phyloP scores from a whole-genome alignment of 1,140 invertebrate genomes.

The Conus betulinus region DNA sequence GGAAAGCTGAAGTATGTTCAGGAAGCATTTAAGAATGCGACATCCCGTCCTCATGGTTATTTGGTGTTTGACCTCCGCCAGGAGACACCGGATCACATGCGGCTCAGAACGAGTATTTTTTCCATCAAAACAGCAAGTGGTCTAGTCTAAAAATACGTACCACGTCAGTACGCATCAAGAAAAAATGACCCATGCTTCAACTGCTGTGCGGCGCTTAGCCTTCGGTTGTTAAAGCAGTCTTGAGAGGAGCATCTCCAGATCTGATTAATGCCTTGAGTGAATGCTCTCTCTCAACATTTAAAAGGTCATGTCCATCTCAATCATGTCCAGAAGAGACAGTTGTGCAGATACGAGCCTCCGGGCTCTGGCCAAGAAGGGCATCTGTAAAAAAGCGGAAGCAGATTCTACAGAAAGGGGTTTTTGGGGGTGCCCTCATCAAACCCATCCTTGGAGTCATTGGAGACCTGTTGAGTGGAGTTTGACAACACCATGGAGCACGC shows the following conservation, averaged over 20 bases:
- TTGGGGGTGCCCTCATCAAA: not conserved
- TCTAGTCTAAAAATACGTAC: slow-evolving; percentile 34
- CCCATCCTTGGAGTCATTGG: slow-evolving; percentile 2
- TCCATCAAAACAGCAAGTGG: not conserved
- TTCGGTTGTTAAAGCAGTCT: not conserved
- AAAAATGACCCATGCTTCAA: not conserved
- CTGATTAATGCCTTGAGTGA: slow-evolving; percentile 18
- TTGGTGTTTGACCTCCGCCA: slow-evolving; percentile 45
- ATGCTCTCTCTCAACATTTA: slow-evolving; percentile 25
- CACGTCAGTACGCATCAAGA: not conserved
- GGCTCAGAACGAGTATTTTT: slow-evolving; percentile 40
- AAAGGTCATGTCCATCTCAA: slow-evolving; percentile 30
- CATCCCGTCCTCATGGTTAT: slow-evolving; percentile 39
- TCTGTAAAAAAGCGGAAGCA: not conserved
- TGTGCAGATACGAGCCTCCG: not conserved
- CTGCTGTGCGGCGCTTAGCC: slow-evolving; percentile 2
- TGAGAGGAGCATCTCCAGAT: slow-evolving; percentile 7
- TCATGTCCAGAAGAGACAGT: not conserved
- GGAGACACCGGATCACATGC: slow-evolving; percentile 30
- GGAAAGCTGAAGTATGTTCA: slow-evolving; percentile 31
- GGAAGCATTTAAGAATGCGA: slow-evolving; percentile 40
- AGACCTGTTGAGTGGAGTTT: not conserved
- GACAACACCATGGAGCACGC: slow-evolving; percentile 1
- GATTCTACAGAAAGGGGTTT: slow-evolving; percentile 26
- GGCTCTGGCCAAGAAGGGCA: not conserved